Evolutionary conservation across 2,797 vertebrate genomes (phyloP), one percentile per base, ranked within the genome.

Genomic region (Sebastes hubbsi): DNA sequence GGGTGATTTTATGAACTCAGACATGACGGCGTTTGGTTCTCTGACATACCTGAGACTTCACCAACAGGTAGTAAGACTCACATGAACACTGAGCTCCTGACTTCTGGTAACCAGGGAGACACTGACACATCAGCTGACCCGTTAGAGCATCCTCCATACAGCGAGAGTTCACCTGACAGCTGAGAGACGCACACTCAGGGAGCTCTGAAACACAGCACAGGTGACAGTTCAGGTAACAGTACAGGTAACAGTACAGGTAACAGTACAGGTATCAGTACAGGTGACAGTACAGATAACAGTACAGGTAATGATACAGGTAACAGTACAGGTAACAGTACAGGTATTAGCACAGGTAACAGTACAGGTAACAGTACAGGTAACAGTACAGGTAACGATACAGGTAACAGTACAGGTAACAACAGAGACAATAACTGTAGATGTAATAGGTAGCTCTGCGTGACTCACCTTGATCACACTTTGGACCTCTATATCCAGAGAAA

Each of bases 401-500:
- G 38, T 49, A n/a, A 46, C 63, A 10, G 20, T 52, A 32, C 59
- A 32, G 54, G 54, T 55, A 5, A 55, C 18, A 25, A 55, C 54
- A 52, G 42, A 46, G 42, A 46, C 42, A 46, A 20, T 52, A n/a
- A 10, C 5, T 24, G n/a, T 18, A 22, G 12, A 59, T 0, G 56
- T 59, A 18, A 29, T 29, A 12, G 29, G 18, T 29, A n/a, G 46
- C 24, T 52, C 49, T 52, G 49, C 20, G 6, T 52, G 11, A 74
- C 96, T 96, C 91, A 99, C 98, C 94, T 72, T 94, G 89, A 60
- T 97, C 96, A 83, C 98, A 99, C 38, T 29, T 88, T 24, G 88
- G 85, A 58, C 98, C 97, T 36, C 82, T 92, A 86, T 99, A 99
- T 1, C 96, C 97, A 29, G 97, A 97, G 58, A 96, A 92, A 83